Evolutionary conservation across 2,113 vertebrate species (phyloP).

Genomic region (Mystacornis crossleyi): DNA sequence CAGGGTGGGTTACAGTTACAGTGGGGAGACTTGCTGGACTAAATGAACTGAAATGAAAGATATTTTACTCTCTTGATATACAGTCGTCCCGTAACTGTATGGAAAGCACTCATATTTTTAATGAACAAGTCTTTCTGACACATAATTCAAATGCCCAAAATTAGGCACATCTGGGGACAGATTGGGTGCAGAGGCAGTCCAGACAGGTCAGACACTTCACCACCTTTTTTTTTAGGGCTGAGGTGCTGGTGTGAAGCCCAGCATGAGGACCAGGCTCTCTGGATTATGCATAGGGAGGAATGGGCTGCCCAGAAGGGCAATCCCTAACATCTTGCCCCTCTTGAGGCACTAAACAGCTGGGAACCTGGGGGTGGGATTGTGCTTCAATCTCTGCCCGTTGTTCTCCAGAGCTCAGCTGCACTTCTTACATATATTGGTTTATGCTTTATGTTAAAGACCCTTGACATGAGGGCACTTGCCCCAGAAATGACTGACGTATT

Average conservation of each 20-base stretch:
- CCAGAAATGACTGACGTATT: not conserved
- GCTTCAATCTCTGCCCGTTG: not conserved
- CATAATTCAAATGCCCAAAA: not conserved
- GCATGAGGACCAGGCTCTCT: not conserved
- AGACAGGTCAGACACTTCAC: not conserved
- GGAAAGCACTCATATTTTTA: not conserved
- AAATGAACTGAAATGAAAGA: conserved; percentile 26
- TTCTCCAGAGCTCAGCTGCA: not conserved
- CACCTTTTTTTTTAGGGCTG: not conserved
- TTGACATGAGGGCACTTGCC: not conserved
- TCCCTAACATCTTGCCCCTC: not conserved
- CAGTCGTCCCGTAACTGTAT: not conserved
- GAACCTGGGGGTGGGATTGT: rapidly evolving
- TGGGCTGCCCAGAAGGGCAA: not conserved
- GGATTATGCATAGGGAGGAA: not conserved
- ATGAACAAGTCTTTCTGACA: not conserved
- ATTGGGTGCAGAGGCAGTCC: not conserved
- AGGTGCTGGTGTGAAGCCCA: not conserved
- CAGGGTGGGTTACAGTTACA: conserved; percentile 25
- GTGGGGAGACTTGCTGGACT: conserved; percentile 2
- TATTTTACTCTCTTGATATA: not conserved
- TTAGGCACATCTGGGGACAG: not conserved
- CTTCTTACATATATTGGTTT: not conserved
- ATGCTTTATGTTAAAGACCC: not conserved
- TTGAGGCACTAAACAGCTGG: not conserved